Conservation (phyloP, 1,140 invertebrate species). For the Drosophila watanabei region DNA sequence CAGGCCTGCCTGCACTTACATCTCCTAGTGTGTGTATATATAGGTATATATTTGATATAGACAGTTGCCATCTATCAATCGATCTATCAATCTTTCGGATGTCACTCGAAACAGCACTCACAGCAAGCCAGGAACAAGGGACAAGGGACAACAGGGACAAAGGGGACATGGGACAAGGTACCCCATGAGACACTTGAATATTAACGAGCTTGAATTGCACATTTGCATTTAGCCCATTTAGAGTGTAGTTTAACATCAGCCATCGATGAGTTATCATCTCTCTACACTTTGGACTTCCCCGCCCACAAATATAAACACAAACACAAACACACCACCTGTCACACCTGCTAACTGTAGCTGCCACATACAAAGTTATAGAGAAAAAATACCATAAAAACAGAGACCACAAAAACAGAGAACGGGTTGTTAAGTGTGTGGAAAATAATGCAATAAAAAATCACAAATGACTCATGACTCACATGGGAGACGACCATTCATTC, state of each 20-base stretch:
- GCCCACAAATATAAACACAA: not conserved
- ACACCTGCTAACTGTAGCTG: constrained; percentile 13
- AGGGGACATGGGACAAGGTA: not conserved
- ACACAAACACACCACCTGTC: constrained; percentile 34
- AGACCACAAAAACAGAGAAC: not conserved
- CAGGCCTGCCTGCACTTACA: not conserved
- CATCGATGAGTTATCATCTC: constrained; percentile 40
- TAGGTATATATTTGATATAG: not conserved
- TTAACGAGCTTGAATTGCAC: constrained; percentile 57
- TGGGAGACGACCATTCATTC: constrained; percentile 16
- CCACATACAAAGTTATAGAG: constrained; percentile 24
- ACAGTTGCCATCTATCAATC: not conserved
- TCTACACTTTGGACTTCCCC: constrained; percentile 21
- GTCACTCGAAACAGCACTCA: not conserved
- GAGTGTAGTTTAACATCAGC: constrained; percentile 28
- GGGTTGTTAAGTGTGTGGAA: constrained; percentile 19
- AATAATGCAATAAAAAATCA: constrained; percentile 29
- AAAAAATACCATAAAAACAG: not conserved
- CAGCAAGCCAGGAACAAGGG: not conserved
- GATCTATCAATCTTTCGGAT: not conserved
- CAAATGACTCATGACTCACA: constrained; percentile 32
- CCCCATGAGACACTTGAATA: constrained; percentile 35
- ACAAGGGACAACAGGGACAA: no score
- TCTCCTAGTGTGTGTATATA: not conserved
- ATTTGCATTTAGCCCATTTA: constrained; percentile 49